Conservation (phyloP, 37 sponge, comb jelly and placozoan genomes). For the Halisarca cf. caerulea region DNA sequence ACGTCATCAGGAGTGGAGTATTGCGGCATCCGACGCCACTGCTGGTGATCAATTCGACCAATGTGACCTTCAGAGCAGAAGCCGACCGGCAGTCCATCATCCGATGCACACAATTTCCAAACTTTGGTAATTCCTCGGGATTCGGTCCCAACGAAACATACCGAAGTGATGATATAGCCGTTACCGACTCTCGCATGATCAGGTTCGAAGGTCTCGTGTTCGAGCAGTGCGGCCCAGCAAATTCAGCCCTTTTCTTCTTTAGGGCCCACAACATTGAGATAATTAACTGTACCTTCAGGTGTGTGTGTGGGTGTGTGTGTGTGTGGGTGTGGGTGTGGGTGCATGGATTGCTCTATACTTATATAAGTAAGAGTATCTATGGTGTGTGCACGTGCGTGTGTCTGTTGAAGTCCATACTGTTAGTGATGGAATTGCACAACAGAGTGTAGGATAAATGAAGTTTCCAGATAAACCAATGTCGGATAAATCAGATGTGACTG, state of each 20-base stretch:
- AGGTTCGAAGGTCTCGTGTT: constrained; percentile 53
- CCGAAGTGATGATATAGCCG: constrained; percentile 37
- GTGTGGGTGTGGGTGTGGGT: no score
- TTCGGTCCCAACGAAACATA: not conserved
- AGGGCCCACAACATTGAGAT: constrained; percentile 26
- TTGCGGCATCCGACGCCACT: not conserved
- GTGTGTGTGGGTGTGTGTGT: no score
- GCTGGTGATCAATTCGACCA: not conserved
- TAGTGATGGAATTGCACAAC: no score
- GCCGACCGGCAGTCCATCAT: constrained; percentile 26
- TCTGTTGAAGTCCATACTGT: no score
- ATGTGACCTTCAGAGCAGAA: constrained; percentile 44
- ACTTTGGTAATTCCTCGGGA: not conserved
- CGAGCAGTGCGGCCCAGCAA: constrained; percentile 57
- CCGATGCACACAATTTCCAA: constrained; percentile 29
- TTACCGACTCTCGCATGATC: constrained; percentile 1
- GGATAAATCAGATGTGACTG: no score
- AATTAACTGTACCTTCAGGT: constrained; percentile 59
- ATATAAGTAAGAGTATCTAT: no score
- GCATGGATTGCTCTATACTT: no score
- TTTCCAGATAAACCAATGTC: no score
- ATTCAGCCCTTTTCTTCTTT: constrained; percentile 58
- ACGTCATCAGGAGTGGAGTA: not conserved
- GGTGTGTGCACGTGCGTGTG: no score
- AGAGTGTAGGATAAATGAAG: no score